Percentiles rank a stretch among this genome's conserved stretches.
Conservation (phyloP, 2,797 vertebrate genomes). For the Zalophus californianus region DNA sequence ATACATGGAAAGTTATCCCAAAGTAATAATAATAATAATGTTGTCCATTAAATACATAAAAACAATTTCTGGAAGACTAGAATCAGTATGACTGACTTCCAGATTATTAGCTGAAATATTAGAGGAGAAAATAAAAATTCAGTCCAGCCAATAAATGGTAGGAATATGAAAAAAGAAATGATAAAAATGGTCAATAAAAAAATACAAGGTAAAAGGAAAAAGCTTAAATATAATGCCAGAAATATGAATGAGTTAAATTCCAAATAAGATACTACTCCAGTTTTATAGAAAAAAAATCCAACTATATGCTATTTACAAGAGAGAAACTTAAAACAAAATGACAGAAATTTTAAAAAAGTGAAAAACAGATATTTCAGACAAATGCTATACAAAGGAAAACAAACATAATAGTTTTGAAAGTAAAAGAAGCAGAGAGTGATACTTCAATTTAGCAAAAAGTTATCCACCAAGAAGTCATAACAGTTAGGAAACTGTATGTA, state of each 20-base stretch:
- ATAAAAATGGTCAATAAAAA: not conserved
- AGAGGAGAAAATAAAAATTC: slow-evolving; percentile 11
- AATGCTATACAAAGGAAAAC: not conserved
- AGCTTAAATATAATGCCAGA: not conserved
- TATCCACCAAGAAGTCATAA: not conserved
- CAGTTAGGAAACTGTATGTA: not conserved
- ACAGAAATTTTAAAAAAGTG: not conserved
- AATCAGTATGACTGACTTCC: not conserved
- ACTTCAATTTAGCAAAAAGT: not conserved
- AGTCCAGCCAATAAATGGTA: not conserved
- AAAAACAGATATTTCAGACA: not conserved
- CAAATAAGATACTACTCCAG: not conserved
- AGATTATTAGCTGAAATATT: not conserved
- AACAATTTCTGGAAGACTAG: not conserved
- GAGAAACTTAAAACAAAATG: not conserved
- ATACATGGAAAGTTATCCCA: not conserved
- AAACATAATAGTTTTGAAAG: not conserved
- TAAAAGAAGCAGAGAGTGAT: not conserved
- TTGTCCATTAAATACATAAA: not conserved
- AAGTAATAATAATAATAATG: not conserved
- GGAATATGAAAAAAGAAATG: not conserved
- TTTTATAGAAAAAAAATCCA: not conserved
- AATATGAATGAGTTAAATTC: not conserved
- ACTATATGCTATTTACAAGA: not conserved
- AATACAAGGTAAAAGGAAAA: not conserved